Conservation (phyloP, 1,140 invertebrate genomes). For the Drosophila gunungcola region DNA sequence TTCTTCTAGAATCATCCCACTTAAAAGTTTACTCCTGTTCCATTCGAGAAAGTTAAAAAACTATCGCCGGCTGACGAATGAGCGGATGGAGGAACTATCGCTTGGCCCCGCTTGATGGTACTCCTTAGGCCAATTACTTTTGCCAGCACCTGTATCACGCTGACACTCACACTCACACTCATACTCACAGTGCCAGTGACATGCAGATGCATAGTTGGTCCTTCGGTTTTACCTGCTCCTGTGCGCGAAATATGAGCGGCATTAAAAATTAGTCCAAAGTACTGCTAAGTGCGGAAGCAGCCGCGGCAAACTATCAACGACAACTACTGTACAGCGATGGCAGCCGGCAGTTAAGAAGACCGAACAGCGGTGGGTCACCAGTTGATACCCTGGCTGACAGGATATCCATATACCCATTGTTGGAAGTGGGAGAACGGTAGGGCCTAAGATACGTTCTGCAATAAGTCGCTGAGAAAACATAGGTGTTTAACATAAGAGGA, state of each 20-base stretch:
- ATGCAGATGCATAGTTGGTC: conserved; percentile 10
- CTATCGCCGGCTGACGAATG: conserved; percentile 40
- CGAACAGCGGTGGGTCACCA: not conserved
- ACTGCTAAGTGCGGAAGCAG: conserved; percentile 73
- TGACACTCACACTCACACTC: not conserved
- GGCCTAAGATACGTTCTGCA: not conserved
- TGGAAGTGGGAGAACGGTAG: no score
- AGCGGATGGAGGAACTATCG: conserved; percentile 20
- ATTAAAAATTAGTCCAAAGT: conserved; percentile 81
- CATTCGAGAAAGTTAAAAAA: conserved; percentile 1
- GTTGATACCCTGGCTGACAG: not conserved
- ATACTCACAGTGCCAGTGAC: not conserved
- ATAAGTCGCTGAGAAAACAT: not conserved
- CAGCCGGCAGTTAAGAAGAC: not conserved
- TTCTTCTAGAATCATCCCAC: no score
- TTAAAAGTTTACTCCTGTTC: not conserved
- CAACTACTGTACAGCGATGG: conserved; percentile 26
- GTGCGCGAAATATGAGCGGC: conserved; percentile 65
- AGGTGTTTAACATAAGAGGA: no score
- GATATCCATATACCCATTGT: not conserved
- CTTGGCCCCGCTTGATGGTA: conserved; percentile 36
- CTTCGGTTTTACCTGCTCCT: conserved; percentile 22
- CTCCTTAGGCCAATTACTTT: conserved; percentile 71
- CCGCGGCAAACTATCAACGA: conserved; percentile 61
- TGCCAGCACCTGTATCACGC: conserved; percentile 54